Evolutionary conservation across 2,888 invertebrate genomes (phyloP).

Genomic region (Phorcus lineatus): DNA sequence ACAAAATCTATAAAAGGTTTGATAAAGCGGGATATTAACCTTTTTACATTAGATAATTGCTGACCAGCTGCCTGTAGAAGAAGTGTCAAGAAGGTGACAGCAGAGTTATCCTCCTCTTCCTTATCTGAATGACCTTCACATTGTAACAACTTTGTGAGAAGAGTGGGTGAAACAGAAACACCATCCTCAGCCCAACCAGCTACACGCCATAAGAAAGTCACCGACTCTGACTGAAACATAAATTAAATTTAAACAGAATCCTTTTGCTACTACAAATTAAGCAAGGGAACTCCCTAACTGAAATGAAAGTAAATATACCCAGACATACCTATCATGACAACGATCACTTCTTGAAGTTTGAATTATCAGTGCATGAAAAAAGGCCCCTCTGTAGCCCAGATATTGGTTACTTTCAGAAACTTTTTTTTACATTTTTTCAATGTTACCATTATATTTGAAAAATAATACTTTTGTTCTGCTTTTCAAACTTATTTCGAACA

Average conservation of each 20-base stretch:
- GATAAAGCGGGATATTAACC: not conserved
- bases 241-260: not conserved
- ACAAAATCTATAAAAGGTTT: no score
- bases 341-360: not conserved
- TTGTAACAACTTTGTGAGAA: constrained; percentile 29
- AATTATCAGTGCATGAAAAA: no score
- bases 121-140: not conserved
- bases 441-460: no score
- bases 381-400: no score
- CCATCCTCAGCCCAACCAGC: constrained; percentile 24
- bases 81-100: not conserved
- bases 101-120: constrained; percentile 1
- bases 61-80: constrained; percentile 29
- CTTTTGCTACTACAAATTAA: not conserved
- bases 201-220: constrained; percentile 30
- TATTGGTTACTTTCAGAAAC: no score
- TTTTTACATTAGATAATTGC: constrained; percentile 22
- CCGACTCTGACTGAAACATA: constrained; percentile 26
- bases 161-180: constrained; percentile 10
- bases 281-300: not conserved
- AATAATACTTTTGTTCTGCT: no score
- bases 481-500: no score
- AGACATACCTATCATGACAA: not conserved
- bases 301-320: not conserved
- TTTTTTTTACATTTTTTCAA: no score